Conservation (phyloP, 2,888 invertebrate species). For the Chouioia cunea region DNA sequence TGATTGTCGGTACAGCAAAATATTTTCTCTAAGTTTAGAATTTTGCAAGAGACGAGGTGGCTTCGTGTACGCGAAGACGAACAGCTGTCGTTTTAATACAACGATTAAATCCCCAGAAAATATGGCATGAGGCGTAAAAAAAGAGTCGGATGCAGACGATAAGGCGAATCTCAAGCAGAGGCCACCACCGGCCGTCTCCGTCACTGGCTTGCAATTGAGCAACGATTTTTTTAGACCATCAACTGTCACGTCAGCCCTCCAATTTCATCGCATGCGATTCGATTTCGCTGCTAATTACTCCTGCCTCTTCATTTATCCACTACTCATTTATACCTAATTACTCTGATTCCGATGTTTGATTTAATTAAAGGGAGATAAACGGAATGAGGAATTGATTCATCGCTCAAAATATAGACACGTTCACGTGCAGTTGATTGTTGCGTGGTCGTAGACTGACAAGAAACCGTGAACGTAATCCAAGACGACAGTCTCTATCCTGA, state of each 20-base stretch:
- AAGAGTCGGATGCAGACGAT: slow-evolving; percentile 40
- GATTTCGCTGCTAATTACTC: not conserved
- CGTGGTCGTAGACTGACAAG: no score
- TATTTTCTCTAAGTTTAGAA: not conserved
- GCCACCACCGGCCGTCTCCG: not conserved
- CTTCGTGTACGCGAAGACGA: slow-evolving; percentile 24
- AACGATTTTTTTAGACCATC: slow-evolving; percentile 24
- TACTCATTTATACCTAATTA: no score
- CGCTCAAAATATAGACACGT: no score
- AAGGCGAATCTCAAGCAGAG: slow-evolving; percentile 48
- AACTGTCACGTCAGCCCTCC: not conserved
- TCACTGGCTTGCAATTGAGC: slow-evolving; percentile 2
- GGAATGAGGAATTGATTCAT: no score
- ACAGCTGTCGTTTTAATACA: slow-evolving; percentile 52
- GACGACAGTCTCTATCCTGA: no score
- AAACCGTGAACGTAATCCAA: no score
- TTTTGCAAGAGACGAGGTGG: slow-evolving; percentile 10
- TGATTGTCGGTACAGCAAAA: no score
- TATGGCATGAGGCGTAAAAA: slow-evolving; percentile 48
- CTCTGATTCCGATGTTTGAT: no score
- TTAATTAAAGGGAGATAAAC: no score
- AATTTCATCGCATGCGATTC: slow-evolving; percentile 23
- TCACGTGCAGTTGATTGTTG: no score
- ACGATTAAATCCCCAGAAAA: slow-evolving; percentile 51
- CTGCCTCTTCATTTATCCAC: not conserved